Conservation (phyloP, 64 coral and sea anemone species). For the Exaiptasia diaphana region DNA sequence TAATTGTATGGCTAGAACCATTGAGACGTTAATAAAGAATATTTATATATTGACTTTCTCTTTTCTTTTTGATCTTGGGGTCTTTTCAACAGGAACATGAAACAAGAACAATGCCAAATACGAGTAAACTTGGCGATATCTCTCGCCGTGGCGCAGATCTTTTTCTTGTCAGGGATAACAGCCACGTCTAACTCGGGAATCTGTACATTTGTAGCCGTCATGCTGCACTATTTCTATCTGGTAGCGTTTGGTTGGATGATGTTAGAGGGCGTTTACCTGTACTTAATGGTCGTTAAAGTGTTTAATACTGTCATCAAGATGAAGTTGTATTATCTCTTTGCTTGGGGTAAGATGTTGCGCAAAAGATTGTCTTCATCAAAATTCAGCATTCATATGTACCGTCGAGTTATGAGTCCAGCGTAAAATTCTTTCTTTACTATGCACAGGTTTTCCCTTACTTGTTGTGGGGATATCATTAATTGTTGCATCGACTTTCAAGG, state of each 20-base stretch:
- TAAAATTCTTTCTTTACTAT: too few species aligned
- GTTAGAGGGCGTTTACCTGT: constrained; percentile 70
- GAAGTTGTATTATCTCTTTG: constrained; percentile 40
- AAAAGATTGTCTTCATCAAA: too few species aligned
- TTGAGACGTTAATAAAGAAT: too few species aligned
- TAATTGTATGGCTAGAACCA: too few species aligned
- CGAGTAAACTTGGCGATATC: constrained; percentile 30
- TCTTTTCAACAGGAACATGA: constrained; percentile 26
- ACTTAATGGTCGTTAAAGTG: constrained; percentile 67
- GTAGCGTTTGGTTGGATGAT: constrained; percentile 82
- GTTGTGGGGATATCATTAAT: constrained; percentile 17
- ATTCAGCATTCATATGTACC: too few species aligned
- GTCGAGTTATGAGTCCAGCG: too few species aligned
- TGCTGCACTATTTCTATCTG: constrained; percentile 72
- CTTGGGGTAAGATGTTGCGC: constrained; percentile 78
- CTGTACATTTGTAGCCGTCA: constrained; percentile 63
- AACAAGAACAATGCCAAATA: constrained; percentile 43
- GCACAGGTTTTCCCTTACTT: constrained; percentile 32
- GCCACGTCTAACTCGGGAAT: neutral
- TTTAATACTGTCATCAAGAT: constrained; percentile 66
- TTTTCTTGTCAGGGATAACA: constrained; percentile 30
- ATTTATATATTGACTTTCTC: neutral
- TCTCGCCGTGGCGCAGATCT: constrained; percentile 36
- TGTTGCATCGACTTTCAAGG: neutral
- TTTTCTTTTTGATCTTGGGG: neutral